Conservation (phyloP, 2,113 vertebrate genomes). For the Pseudopipra pipra region DNA sequence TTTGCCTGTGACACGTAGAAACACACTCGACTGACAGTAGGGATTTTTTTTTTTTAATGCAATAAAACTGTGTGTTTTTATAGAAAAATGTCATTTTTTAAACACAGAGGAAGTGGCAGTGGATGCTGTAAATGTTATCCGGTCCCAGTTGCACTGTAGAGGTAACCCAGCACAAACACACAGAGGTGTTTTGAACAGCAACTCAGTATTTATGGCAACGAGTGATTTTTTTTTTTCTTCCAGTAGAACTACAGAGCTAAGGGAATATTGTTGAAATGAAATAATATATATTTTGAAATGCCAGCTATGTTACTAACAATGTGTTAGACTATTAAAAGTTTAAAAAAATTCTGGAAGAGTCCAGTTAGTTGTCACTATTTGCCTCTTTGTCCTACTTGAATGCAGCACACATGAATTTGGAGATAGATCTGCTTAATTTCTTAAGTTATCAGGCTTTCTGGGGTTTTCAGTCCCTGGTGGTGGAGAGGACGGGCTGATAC, state of each 20-base stretch:
- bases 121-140: not conserved
- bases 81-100: not conserved
- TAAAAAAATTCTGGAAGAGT: not conserved
- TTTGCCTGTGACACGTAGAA: not conserved
- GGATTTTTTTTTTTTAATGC: not conserved
- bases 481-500: not conserved
- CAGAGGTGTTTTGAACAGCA: not conserved
- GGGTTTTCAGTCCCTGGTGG: not conserved
- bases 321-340: conserved; percentile 35
- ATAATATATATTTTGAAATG: conserved; percentile 59
- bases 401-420: not conserved
- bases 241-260: not conserved
- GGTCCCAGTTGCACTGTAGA: not conserved
- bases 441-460: not conserved
- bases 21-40: not conserved
- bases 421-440: not conserved
- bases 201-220: conserved; percentile 17
- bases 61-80: not conserved
- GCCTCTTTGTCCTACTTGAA: not conserved
- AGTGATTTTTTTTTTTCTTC: not conserved
- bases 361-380: not conserved
- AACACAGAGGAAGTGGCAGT: not conserved
- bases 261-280: conserved; percentile 19
- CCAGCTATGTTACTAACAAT: conserved; percentile 7
- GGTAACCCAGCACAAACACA: not conserved